Evolutionary conservation across 2,888 invertebrate genomes (phyloP).

Genomic region (Neoascia interrupta): DNA sequence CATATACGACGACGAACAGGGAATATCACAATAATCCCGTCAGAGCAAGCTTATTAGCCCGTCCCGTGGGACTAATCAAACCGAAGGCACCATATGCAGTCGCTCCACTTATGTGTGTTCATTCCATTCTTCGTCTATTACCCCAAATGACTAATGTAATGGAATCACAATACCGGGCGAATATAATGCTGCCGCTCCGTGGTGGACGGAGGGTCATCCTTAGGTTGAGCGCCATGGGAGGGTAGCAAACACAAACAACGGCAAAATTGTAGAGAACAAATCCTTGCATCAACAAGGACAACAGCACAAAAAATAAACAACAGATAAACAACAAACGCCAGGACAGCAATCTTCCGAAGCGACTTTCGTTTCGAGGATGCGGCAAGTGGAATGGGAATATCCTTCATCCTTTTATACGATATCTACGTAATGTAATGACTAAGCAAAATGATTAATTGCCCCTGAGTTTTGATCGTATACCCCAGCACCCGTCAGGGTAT

Average conservation of each 20-base stretch:
- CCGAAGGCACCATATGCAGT: constrained; percentile 65
- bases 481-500: too few relatives aligned
- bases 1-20: constrained; percentile 26
- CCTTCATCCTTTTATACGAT: constrained; percentile 29
- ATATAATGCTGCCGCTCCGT: background rate
- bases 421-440: constrained; percentile 72
- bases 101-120: constrained; percentile 56
- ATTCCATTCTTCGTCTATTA: constrained; percentile 65
- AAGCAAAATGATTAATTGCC: constrained; percentile 80
- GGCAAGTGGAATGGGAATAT: constrained; percentile 31
- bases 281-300: constrained; percentile 56
- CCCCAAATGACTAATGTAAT: constrained; percentile 69
- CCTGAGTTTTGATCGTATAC: constrained; percentile 79
- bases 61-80: constrained; percentile 69
- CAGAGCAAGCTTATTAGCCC: constrained; percentile 58
- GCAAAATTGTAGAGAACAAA: constrained; percentile 51
- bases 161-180: constrained; percentile 50
- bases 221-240: constrained; percentile 23
- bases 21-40: constrained; percentile 44
- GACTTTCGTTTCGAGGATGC: constrained; percentile 42
- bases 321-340: constrained; percentile 18
- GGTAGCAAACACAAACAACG: constrained; percentile 38
- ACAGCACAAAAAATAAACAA: constrained; percentile 37
- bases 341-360: constrained; percentile 32
- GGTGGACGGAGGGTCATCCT: constrained; percentile 25